phyloP scores from a whole-genome alignment of 37 sponge, comb jelly and placozoan species.

The Ephydatia muelleri region DNA sequence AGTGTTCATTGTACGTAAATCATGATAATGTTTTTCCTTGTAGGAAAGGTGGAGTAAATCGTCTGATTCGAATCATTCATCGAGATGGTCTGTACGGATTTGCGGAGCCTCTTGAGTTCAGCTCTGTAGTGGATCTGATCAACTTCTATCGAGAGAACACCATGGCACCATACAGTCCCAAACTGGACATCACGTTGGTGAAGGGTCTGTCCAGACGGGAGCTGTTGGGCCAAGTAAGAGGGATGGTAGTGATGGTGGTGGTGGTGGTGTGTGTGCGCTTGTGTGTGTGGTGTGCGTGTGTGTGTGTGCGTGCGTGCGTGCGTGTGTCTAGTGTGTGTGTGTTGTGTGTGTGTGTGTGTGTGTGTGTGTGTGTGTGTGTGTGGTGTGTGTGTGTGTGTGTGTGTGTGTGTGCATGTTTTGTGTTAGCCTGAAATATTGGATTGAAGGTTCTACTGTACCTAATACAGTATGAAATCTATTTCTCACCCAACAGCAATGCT shows the following conservation, averaged over 20 bases:
- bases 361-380: slow-evolving; percentile 13
- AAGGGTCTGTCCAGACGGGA: slow-evolving; percentile 50
- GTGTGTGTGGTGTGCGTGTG: slow-evolving; percentile 47
- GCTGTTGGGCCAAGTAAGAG: not conserved
- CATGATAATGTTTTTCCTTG: not conserved
- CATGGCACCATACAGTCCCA: slow-evolving; percentile 77
- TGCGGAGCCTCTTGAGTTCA: slow-evolving; percentile 82
- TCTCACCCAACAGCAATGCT: too few relatives aligned
- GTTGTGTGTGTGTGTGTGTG: slow-evolving; percentile 6
- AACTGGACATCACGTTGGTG: slow-evolving; percentile 77
- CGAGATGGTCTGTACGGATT: slow-evolving; percentile 80
- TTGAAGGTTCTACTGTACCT: too few relatives aligned
- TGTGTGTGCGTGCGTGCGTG: slow-evolving; percentile 13
- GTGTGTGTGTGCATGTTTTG: not conserved
- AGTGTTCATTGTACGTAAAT: too few relatives aligned
- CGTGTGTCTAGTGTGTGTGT: not conserved
- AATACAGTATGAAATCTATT: too few relatives aligned
- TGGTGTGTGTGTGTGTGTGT: not conserved
- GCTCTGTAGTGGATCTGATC: slow-evolving; percentile 72
- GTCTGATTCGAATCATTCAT: slow-evolving; percentile 80
- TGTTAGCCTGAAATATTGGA: not conserved
- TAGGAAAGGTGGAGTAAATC: slow-evolving; percentile 84
- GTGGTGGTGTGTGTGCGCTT: slow-evolving; percentile 6
- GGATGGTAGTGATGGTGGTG: slow-evolving; percentile 1
- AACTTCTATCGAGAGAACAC: slow-evolving; percentile 63